Conservation (phyloP, 2,113 vertebrate genomes). For the Anser brachyrhynchus region DNA sequence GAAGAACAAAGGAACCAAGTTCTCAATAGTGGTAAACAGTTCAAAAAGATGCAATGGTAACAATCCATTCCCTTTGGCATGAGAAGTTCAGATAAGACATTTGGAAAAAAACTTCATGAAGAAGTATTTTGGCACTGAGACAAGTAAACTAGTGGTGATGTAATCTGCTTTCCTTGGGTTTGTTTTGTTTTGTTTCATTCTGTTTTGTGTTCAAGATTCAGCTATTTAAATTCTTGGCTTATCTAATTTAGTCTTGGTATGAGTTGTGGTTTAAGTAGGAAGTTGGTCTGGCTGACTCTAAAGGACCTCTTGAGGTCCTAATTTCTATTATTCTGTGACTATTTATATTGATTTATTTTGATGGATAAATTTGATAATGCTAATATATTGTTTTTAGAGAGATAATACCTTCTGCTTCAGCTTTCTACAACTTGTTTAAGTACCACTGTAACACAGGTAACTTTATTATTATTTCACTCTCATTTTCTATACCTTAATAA, state of each 20-base stretch:
- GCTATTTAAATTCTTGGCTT: background rate
- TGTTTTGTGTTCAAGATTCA: background rate
- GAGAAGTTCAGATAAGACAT: background rate
- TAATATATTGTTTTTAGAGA: background rate
- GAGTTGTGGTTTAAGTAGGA: background rate
- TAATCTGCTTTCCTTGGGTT: background rate
- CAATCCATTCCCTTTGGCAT: background rate
- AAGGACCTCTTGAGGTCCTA: background rate
- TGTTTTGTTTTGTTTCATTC: background rate
- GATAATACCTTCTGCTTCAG: background rate
- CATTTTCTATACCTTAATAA: background rate
- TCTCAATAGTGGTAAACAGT: background rate
- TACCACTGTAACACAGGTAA: background rate
- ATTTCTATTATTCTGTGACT: background rate
- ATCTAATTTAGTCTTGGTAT: background rate
- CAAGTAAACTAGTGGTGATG: background rate
- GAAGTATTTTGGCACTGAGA: background rate
- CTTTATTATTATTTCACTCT: background rate
- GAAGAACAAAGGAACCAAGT: background rate
- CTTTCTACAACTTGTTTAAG: background rate
- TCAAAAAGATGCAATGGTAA: background rate
- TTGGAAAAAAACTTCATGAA: background rate
- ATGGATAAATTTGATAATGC: background rate
- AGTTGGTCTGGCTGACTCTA: background rate
- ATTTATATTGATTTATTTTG: background rate